phyloP scores from a whole-genome alignment of 2,888 invertebrate genomes.

The Hipparchia sbordonii region DNA sequence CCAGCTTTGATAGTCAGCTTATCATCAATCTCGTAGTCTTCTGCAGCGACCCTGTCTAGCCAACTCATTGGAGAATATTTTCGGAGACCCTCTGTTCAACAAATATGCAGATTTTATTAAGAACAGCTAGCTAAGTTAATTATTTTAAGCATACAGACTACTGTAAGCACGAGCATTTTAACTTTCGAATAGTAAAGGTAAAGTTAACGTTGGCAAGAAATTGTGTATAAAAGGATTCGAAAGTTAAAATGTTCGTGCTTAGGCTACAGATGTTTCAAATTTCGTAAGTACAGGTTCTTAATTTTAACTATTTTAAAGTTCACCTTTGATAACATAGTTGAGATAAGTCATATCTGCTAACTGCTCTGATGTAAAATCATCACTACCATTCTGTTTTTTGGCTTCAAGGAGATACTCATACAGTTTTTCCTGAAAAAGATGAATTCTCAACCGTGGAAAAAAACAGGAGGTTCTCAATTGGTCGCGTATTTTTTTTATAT shows the following conservation, averaged over 20 bases:
- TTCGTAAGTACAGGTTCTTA: too few relatives aligned
- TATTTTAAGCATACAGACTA: too few relatives aligned
- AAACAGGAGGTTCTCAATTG: too few relatives aligned
- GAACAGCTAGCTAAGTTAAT: too few relatives aligned
- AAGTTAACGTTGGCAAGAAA: too few relatives aligned
- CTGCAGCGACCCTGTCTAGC: constrained; percentile 43
- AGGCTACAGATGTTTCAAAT: too few relatives aligned
- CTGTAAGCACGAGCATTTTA: too few relatives aligned
- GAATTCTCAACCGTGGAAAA: constrained; percentile 18
- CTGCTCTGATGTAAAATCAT: constrained; percentile 34
- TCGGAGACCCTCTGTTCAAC: constrained; percentile 42
- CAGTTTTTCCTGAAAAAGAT: constrained; percentile 44
- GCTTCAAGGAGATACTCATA: constrained; percentile 42
- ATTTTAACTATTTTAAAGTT: not conserved
- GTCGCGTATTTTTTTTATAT: too few relatives aligned
- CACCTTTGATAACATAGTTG: constrained; percentile 46
- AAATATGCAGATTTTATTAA: not conserved
- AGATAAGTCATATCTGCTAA: constrained; percentile 42
- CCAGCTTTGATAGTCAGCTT: constrained; percentile 44
- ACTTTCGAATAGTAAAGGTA: too few relatives aligned
- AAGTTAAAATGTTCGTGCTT: too few relatives aligned
- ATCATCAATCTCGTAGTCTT: constrained; percentile 46
- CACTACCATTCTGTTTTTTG: constrained; percentile 32
- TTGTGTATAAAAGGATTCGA: too few relatives aligned
- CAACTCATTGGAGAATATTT: constrained; percentile 47